Conservation (phyloP, 2,888 invertebrate species). For the Drosophila pseudotalamancana region DNA sequence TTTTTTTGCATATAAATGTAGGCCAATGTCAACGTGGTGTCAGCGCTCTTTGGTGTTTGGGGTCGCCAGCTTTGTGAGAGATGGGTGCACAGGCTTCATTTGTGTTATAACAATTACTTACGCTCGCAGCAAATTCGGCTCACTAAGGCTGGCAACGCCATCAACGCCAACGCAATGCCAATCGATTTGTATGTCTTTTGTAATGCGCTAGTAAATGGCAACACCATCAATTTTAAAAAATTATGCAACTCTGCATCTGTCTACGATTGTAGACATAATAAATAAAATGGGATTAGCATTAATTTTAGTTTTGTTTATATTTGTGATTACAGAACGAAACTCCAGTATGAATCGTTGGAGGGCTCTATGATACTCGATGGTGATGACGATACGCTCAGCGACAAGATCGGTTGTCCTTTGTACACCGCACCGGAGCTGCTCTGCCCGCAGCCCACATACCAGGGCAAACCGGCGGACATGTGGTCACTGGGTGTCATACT, state of each 20-base stretch:
- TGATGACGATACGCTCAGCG: constrained; percentile 80
- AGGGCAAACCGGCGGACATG: constrained; percentile 83
- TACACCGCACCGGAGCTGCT: constrained; percentile 83
- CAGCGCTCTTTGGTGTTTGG: constrained; percentile 75
- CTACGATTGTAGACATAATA: constrained; percentile 47
- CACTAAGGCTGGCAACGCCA: constrained; percentile 44
- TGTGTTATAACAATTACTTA: constrained; percentile 54
- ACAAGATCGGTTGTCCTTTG: constrained; percentile 83
- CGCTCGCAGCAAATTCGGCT: constrained; percentile 43
- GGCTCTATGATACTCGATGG: constrained; percentile 83
- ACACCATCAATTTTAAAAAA: constrained; percentile 50
- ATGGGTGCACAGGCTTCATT: constrained; percentile 21
- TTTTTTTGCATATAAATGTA: constrained; percentile 75
- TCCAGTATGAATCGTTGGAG: constrained; percentile 83
- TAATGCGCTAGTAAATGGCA: constrained; percentile 64
- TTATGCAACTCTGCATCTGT: constrained; percentile 53
- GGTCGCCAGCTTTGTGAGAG: constrained; percentile 64
- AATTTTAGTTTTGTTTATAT: constrained; percentile 1
- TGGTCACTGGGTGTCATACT: constrained; percentile 84
- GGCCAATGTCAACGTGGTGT: constrained; percentile 80
- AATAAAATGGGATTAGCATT: constrained; percentile 25
- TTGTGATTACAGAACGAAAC: constrained; percentile 78
- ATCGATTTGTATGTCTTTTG: constrained; percentile 66
- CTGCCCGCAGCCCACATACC: constrained; percentile 82
- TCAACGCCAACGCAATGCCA: constrained; percentile 61